Conservation (phyloP, 1,140 invertebrate species). For the Bombus superbus region DNA sequence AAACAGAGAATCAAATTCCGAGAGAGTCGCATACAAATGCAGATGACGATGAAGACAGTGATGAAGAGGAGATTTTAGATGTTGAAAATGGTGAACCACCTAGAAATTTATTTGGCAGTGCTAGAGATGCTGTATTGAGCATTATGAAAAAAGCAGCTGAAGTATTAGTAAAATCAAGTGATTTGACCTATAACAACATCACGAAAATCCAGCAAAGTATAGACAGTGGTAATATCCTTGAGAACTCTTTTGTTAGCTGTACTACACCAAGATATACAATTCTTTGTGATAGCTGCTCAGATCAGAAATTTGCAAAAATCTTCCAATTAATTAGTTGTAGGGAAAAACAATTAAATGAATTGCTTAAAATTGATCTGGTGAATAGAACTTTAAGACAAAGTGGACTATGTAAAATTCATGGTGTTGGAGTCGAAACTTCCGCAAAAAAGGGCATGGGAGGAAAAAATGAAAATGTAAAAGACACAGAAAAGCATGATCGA, state of each 20-base stretch:
- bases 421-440: conserved; percentile 84
- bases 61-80: conserved; percentile 80
- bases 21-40: conserved; percentile 83
- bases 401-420: conserved; percentile 76
- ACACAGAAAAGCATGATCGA: not conserved
- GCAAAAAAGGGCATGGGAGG: conserved; percentile 53
- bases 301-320: conserved; percentile 85
- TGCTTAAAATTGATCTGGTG: conserved; percentile 84
- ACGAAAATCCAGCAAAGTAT: conserved; percentile 80
- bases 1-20: conserved; percentile 83
- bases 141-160: conserved; percentile 95
- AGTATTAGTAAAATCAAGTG: conserved; percentile 88
- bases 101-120: conserved; percentile 91
- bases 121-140: conserved; percentile 92
- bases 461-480: conserved; percentile 73
- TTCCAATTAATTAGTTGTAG: conserved; percentile 88
- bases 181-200: conserved; percentile 82
- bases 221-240: conserved; percentile 54
- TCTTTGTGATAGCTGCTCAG: conserved; percentile 88
- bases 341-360: conserved; percentile 82
- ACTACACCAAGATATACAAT: conserved; percentile 87
- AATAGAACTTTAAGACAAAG: conserved; percentile 83
- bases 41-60: conserved; percentile 86
- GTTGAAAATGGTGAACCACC: conserved; percentile 79
- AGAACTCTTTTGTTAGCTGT: conserved; percentile 78